Conservation (phyloP, 1,140 invertebrate species). For the Drosophila ogumai region DNA sequence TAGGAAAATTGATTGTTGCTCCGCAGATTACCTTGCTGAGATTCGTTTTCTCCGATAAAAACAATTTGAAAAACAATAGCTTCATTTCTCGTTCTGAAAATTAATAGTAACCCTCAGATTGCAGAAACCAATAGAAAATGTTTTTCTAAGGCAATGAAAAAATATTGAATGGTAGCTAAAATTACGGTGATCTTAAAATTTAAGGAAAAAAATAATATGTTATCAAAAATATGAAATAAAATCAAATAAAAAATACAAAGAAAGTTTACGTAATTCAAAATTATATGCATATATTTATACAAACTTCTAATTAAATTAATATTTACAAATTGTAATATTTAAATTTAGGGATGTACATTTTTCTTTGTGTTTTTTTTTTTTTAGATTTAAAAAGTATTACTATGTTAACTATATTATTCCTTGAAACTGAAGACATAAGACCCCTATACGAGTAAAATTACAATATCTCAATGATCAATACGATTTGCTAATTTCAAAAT, state of each 20-base stretch:
- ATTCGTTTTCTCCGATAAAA: conserved; percentile 2
- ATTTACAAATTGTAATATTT: too few relatives aligned
- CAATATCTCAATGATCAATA: background rate
- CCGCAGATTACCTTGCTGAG: conserved; percentile 14
- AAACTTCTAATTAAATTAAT: too few relatives aligned
- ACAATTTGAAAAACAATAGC: conserved; percentile 9
- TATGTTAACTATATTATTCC: too few relatives aligned
- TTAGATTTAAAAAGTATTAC: too few relatives aligned
- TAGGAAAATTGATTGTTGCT: conserved; percentile 38
- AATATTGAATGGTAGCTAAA: background rate
- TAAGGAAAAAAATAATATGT: background rate
- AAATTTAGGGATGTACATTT: too few relatives aligned
- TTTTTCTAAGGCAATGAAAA: background rate
- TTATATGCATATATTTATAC: too few relatives aligned
- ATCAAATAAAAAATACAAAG: too few relatives aligned
- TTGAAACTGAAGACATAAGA: too few relatives aligned
- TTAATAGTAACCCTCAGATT: background rate
- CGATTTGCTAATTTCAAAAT: background rate
- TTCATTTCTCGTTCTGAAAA: conserved; percentile 4
- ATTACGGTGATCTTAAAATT: background rate
- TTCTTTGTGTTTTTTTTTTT: too few relatives aligned
- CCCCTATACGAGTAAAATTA: too few relatives aligned
- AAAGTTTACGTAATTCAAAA: too few relatives aligned
- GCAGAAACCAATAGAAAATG: background rate
- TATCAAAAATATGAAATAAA: too few relatives aligned